phyloP scores from a whole-genome alignment of 2,113 vertebrate species.

The Ornithorhynchus anatinus region DNA sequence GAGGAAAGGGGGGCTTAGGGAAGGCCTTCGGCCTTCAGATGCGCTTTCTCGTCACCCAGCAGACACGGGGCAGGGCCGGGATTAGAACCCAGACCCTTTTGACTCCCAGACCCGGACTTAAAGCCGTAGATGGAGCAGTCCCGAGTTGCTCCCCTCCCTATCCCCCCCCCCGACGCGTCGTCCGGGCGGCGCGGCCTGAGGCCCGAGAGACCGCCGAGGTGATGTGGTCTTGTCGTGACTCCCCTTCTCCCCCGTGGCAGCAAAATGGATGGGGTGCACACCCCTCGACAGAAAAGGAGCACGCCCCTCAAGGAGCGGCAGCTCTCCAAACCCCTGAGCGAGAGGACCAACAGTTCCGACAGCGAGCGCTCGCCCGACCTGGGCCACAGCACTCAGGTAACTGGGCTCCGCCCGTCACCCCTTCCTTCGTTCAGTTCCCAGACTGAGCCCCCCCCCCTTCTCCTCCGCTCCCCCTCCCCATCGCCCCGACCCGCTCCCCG shows the following conservation, averaged over 20 bases:
- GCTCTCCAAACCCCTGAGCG: conserved; percentile 84
- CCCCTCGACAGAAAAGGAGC: conserved; percentile 81
- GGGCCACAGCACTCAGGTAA: conserved; percentile 82
- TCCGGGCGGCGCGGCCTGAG: neutral
- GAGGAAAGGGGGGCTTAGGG: no score
- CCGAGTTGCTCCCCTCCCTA: neutral
- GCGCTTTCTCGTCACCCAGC: no score
- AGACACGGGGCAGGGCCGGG: neutral
- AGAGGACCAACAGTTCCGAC: conserved; percentile 88
- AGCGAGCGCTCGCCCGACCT: conserved; percentile 85
- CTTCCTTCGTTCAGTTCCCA: neutral
- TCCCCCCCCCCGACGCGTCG: no score
- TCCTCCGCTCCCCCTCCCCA: neutral
- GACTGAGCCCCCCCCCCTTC: neutral
- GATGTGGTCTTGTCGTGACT: neutral
- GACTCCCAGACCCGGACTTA: no score
- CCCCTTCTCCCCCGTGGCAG: neutral
- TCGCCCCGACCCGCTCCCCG: neutral
- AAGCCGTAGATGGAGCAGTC: neutral
- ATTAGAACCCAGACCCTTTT: neutral
- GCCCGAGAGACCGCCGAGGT: no score
- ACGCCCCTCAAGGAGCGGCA: conserved; percentile 85
- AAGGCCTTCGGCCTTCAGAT: no score
- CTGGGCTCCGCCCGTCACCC: neutral
- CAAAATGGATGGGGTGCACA: conserved; percentile 80